Base-by-base conservation (phyloP, 2,797 vertebrate genomes). In the Pseudochirops cupreus region DNA sequence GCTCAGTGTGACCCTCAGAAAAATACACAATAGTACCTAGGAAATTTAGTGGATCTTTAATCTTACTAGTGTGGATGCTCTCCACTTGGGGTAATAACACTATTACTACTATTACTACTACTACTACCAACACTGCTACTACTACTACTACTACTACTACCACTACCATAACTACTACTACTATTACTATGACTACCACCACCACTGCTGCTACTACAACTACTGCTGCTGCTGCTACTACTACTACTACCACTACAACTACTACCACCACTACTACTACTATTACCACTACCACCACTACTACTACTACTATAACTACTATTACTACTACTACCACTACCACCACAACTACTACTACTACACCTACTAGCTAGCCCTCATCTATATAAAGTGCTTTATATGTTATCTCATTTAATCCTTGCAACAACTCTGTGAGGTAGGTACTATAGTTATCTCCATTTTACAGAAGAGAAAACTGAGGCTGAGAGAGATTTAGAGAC, bases 261-360 rank as follows among this genome's bases (percentile, higher is more conserved):
- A 26, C 29, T 16, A 28, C 13, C 1, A 33, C 59, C 1, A 62
- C 2, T 33, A 62, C 31, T 14, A 62, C 59, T 14, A 62, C 31
- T 14, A 33, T 31, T 9, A 16, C 33, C 14, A 1, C 59, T 14
- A 5, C 31, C 1, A n/a, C 59, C 5, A 21, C 6, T 18, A 33
- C n/a, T 39, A 0, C 16, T 18, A 21, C 33, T 21, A 21, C 67
- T 39, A 21, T 6, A 10, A 33, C 58, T n/a, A 67, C 31, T 1
- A n/a, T 33, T 1, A 0, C 6, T 9, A 82, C n/a, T 7, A 18
- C 62, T 0, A 33, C 67, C 0, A 39, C n/a, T 0, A 39, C 16
- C 1, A 67, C 33, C 0, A 67, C 31, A 1, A 33, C 59, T 33
- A 74, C 6, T 74, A 33, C 62, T 67, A 14, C 62, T n/a, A 67